These are phyloP conservation scores for Mythimna ferrago DNA, from an alignment of 2,888 invertebrate species.

Conservation along the genomic window DNA sequence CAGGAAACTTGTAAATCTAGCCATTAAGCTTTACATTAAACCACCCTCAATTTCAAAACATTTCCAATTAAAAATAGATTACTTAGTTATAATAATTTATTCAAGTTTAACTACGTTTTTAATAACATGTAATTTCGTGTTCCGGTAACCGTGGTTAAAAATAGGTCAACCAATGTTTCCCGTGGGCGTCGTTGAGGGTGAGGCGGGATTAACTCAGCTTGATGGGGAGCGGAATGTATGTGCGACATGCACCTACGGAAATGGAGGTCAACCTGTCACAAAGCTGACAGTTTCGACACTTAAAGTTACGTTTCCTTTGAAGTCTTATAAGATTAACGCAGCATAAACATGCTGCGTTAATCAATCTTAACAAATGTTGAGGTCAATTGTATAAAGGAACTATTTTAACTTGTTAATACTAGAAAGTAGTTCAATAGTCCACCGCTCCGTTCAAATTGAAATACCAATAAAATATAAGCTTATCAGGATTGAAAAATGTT, in stretches of 20 bases:
- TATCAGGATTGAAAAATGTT: constrained; percentile 53
- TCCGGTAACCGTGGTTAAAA: constrained; percentile 37
- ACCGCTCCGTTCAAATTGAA: constrained; percentile 21
- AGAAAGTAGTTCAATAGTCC: background rate
- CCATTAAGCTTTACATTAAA: constrained; percentile 1
- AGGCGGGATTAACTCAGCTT: constrained; percentile 49
- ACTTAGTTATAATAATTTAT: constrained; percentile 4
- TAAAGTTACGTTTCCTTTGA: background rate
- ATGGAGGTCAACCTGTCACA: constrained; percentile 20
- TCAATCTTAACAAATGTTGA: too few species aligned
- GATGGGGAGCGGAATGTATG: constrained; percentile 38
- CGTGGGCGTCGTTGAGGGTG: constrained; percentile 41
- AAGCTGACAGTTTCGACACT: constrained; percentile 11
- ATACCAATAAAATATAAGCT: constrained; percentile 36
- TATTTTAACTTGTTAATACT: background rate
- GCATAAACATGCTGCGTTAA: too few species aligned
- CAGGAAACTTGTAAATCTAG: constrained; percentile 4
- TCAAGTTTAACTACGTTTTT: constrained; percentile 42
- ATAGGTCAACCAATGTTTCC: constrained; percentile 58
- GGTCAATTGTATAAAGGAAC: background rate
- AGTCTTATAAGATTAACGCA: too few species aligned
- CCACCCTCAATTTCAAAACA: background rate
- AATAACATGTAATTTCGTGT: constrained; percentile 51
- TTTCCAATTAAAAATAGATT: constrained; percentile 31
- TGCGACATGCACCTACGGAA: constrained; percentile 29